Evolutionary conservation across 2,888 invertebrate genomes (phyloP).

Genomic region (Chloroclystis v-ata): DNA sequence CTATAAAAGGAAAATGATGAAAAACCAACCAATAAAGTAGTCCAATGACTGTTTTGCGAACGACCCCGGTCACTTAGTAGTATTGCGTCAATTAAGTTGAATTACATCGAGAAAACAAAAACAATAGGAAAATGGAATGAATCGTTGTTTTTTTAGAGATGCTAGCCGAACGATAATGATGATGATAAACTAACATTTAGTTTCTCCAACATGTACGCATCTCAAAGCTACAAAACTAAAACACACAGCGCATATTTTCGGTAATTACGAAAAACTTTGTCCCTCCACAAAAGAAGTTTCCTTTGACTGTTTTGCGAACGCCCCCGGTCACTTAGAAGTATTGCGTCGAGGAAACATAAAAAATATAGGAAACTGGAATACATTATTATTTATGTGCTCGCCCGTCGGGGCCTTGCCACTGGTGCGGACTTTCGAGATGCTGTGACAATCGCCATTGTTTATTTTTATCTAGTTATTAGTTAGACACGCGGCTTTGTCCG

Average conservation of each 20-base stretch:
- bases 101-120: constrained; percentile 37
- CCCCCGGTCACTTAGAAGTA: constrained; percentile 36
- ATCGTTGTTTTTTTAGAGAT: constrained; percentile 51
- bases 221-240: no score
- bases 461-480: background rate
- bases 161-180: no score
- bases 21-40: background rate
- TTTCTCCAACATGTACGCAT: no score
- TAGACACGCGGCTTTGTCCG: no score
- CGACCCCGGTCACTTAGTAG: constrained; percentile 35
- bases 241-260: no score
- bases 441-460: background rate
- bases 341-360: constrained; percentile 34
- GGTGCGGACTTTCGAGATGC: background rate
- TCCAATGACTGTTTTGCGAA: constrained; percentile 22
- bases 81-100: constrained; percentile 34
- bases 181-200: no score
- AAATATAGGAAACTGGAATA: constrained; percentile 38
- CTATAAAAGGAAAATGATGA: no score
- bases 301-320: constrained; percentile 26
- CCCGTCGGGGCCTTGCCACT: constrained; percentile 6
- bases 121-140: constrained; percentile 37
- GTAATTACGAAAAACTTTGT: background rate
- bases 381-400: constrained; percentile 43
- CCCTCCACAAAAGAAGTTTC: background rate